Evolutionary conservation across 1,140 invertebrate species (phyloP).

Genomic region (Brachystomella parvula): DNA sequence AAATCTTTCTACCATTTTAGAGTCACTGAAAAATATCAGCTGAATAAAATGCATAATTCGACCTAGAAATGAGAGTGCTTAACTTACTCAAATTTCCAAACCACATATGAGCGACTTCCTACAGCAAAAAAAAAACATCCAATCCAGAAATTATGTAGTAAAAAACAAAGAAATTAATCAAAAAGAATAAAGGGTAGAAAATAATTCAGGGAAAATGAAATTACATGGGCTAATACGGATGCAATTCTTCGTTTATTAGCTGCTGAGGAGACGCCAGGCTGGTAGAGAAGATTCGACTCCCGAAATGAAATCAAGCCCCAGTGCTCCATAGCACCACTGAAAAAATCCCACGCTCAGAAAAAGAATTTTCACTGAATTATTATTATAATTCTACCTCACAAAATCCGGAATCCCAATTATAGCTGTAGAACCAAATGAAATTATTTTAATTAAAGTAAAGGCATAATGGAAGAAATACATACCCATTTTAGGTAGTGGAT

Average conservation of each 20-base stretch:
- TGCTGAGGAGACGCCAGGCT: conserved; percentile 58
- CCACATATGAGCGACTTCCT: conserved; percentile 82
- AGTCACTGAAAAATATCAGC: conserved; percentile 70
- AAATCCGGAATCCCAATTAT: conserved; percentile 83
- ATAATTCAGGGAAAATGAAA: too few species aligned
- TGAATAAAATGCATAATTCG: neutral
- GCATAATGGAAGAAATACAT: conserved; percentile 37
- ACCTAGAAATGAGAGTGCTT: neutral
- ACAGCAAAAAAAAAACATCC: too few species aligned
- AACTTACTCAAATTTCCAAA: conserved; percentile 70
- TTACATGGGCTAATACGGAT: conserved; percentile 72
- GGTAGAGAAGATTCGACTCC: conserved; percentile 72
- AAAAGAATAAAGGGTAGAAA: too few species aligned
- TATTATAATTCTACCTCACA: too few species aligned
- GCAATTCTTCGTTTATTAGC: conserved; percentile 68
- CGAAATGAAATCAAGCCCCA: conserved; percentile 70
- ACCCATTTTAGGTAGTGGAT: conserved; percentile 80
- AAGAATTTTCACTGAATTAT: too few species aligned
- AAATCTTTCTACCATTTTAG: conserved; percentile 89
- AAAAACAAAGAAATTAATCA: too few species aligned
- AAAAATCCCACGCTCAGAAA: too few species aligned
- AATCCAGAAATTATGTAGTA: too few species aligned
- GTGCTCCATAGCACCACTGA: conserved; percentile 72
- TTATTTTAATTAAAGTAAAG: neutral
- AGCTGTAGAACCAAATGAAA: conserved; percentile 56